phyloP scores from a whole-genome alignment of 1,140 invertebrate genomes.

The Panulirus ornatus region DNA sequence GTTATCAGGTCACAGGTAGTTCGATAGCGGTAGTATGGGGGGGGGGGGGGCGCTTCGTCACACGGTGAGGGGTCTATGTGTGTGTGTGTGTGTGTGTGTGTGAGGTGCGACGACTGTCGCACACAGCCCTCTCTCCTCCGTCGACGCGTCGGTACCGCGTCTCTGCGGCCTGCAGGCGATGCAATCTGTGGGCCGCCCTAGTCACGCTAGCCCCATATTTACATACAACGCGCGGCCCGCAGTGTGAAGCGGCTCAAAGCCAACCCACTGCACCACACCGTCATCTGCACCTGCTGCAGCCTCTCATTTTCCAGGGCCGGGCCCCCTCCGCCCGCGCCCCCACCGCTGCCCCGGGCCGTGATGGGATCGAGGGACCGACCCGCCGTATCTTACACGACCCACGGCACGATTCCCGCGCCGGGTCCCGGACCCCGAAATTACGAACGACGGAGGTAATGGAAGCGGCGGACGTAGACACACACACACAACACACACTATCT shows the following conservation, averaged over 20 bases:
- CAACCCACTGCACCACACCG: slow-evolving; percentile 14
- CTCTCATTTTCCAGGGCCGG: slow-evolving; percentile 49
- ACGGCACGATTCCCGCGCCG: neutral
- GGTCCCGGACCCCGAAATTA: slow-evolving; percentile 25
- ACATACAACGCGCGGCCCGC: slow-evolving; percentile 39
- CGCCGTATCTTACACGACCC: slow-evolving; percentile 17
- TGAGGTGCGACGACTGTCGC: too few relatives aligned
- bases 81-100: too few relatives aligned
- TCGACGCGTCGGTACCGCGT: too few relatives aligned
- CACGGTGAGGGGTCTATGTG: too few relatives aligned
- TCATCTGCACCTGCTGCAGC: slow-evolving; percentile 32
- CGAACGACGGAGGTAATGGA: slow-evolving; percentile 36
- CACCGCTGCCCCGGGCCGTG: slow-evolving; percentile 25
- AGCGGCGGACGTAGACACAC: slow-evolving; percentile 8
- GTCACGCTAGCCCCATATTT: slow-evolving; percentile 53
- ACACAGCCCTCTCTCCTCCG: too few relatives aligned
- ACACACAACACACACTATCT: too few relatives aligned
- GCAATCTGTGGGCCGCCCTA: neutral
- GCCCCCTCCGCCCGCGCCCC: slow-evolving; percentile 25
- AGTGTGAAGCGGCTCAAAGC: slow-evolving; percentile 45
- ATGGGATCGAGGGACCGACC: slow-evolving; percentile 22
- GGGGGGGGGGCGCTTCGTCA: too few relatives aligned
- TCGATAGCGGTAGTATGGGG: too few relatives aligned
- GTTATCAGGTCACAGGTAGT: too few relatives aligned
- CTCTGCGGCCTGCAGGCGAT: slow-evolving; percentile 13